phyloP scores from a whole-genome alignment of 2,797 vertebrate species.

The Phoebastria nigripes region DNA sequence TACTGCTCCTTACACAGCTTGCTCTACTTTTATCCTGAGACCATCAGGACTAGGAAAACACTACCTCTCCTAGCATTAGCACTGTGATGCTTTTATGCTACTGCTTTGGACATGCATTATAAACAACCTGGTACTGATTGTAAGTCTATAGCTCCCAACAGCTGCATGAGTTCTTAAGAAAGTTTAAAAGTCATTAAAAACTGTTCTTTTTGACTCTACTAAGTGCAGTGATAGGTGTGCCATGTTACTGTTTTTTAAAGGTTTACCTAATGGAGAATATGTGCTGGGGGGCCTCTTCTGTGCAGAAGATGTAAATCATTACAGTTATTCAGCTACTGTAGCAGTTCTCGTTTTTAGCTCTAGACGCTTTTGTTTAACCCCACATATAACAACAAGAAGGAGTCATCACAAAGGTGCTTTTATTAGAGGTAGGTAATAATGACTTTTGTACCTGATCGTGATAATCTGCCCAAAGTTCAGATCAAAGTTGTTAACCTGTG shows the following conservation, averaged over 20 bases:
- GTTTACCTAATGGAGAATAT: not conserved
- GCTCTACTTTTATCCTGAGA: not conserved
- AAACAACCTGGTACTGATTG: not conserved
- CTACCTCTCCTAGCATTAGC: not conserved
- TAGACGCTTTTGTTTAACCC: not conserved
- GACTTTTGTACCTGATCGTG: conserved; percentile 89
- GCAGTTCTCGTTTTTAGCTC: not conserved
- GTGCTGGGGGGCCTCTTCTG: not conserved
- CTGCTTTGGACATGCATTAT: not conserved
- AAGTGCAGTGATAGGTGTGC: not conserved
- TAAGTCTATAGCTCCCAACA: not conserved
- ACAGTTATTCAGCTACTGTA: not conserved
- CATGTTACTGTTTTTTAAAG: not conserved
- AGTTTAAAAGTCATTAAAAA: not conserved
- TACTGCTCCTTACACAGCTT: not conserved
- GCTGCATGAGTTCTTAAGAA: not conserved
- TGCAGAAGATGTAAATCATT: not conserved
- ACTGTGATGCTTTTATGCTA: too few species aligned
- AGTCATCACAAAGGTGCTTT: not conserved
- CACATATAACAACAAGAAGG: not conserved
- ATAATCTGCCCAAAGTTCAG: conserved; percentile 98
- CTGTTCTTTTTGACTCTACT: not conserved
- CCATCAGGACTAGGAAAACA: not conserved
- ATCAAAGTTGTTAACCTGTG: conserved; percentile 96
- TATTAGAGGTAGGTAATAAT: not conserved